phyloP scores from a whole-genome alignment of 2,113 vertebrate genomes.

The Eublepharis macularius region DNA sequence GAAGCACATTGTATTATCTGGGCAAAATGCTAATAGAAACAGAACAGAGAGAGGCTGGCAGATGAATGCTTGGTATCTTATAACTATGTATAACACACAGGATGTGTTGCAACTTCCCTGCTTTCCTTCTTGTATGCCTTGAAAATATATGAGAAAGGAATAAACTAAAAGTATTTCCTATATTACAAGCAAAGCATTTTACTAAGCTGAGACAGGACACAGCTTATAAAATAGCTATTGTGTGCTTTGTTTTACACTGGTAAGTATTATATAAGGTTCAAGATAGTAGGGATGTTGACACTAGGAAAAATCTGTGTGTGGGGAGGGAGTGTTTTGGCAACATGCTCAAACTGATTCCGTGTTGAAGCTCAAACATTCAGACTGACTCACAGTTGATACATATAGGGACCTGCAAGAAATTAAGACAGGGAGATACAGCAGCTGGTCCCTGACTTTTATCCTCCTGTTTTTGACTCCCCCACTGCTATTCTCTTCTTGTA shows the following conservation, averaged over 20 bases:
- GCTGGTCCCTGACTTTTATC: too few species aligned
- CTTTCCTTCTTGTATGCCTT: rapidly evolving
- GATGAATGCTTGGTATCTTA: neutral
- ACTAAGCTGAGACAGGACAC: neutral
- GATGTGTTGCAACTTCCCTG: constrained; percentile 5
- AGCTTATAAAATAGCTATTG: neutral
- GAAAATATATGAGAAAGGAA: neutral
- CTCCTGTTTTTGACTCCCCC: too few species aligned
- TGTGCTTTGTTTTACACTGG: neutral
- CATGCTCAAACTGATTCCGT: neutral
- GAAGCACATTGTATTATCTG: constrained; percentile 39
- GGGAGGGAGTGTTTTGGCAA: too few species aligned
- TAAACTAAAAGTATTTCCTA: neutral
- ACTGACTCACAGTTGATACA: neutral
- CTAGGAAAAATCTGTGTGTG: neutral
- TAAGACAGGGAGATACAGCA: too few species aligned
- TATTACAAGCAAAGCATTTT: rapidly evolving
- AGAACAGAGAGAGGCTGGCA: neutral
- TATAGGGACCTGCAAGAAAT: neutral
- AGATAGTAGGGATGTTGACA: too few species aligned
- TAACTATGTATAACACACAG: constrained; percentile 1
- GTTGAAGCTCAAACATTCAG: neutral
- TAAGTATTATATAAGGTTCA: neutral
- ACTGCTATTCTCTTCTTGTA: too few species aligned
- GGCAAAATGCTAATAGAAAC: constrained; percentile 15